phyloP scores from a whole-genome alignment of 2,113 vertebrate species.

The Rutilus rutilus region DNA sequence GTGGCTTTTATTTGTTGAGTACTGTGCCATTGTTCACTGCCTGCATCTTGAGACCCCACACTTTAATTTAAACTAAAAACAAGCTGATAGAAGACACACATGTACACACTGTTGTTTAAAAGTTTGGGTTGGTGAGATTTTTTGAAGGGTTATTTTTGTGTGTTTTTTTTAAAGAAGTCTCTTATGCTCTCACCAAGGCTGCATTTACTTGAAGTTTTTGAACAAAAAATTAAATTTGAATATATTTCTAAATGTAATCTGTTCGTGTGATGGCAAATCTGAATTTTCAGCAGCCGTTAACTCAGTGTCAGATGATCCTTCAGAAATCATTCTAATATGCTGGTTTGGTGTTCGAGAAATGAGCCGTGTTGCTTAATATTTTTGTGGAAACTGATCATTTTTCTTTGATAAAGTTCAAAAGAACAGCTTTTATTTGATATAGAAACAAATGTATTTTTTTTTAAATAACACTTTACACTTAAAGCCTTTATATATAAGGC shows the following conservation, averaged over 20 bases:
- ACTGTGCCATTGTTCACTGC: constrained; percentile 52
- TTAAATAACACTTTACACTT: no score
- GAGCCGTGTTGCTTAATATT: background rate
- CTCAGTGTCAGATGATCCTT: background rate
- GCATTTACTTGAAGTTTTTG: background rate
- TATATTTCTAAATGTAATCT: background rate
- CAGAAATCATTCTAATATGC: background rate
- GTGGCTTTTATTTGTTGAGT: constrained; percentile 63
- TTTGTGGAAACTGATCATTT: background rate
- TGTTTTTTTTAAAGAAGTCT: background rate
- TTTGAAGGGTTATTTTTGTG: fast-evolving
- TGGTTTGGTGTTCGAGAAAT: background rate
- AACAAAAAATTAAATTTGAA: background rate
- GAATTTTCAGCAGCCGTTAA: background rate
- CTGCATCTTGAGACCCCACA: constrained; percentile 42
- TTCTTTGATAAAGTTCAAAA: background rate
- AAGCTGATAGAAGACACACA: constrained; percentile 15
- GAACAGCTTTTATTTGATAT: background rate
- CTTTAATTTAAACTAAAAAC: constrained; percentile 44
- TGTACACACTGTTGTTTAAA: no score
- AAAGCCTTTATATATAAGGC: no score
- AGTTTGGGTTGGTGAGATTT: background rate
- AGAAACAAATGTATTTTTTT: no score
- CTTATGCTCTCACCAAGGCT: background rate
- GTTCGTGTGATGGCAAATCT: background rate